Evolutionary conservation across 2,113 vertebrate genomes (phyloP), one percentile per base, ranked within the genome.

Genomic region (Nibea coibor): DNA sequence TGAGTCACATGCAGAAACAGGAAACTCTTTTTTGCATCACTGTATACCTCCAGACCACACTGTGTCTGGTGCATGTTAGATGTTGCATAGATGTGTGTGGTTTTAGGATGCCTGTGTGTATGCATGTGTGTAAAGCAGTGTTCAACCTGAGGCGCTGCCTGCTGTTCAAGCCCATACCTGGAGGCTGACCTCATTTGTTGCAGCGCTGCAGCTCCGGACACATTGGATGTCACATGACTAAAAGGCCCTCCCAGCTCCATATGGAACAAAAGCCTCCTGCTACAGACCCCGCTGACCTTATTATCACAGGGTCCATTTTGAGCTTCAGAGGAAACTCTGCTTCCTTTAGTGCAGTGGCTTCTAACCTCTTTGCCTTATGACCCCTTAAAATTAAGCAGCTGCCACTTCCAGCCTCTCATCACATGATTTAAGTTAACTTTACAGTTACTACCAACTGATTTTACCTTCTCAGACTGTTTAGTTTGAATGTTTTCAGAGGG

Each of bases 151-250:
- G 87, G 88, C 72, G 1, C 89, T 83, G 88, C 90, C 92, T 88
- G 88, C 89, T 92, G 89, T 83, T 91, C 50, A 24, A 58, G 67
- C 45, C 65, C 71, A 82, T 89, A 93, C 91, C 90, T 93, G 89
- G 77, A 87, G 91, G 84, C 87, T 93, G 91, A 93, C 91, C 92
- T 93, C 86, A 84, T 93, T 93, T 86, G 86, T 83, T 89, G 81
- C 86, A 78, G 72, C 84, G 10, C 81, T 72, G 83, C 67, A 81
- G 80, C 84, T 74, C 80, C 20, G 85, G 87, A 89, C 90, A 81
- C 76, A 76, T 66, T 35, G 84, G 71, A 82, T 70, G 87, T 93
- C 91, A 93, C 87, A 84, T 93, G 90, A 89, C 87, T 47, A 8
- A 71, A 39, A 39, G 35, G 81, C 57, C 59, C 48, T 67, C 63